phyloP scores from a whole-genome alignment of 2,113 vertebrate genomes.

The Arenaria interpres region DNA sequence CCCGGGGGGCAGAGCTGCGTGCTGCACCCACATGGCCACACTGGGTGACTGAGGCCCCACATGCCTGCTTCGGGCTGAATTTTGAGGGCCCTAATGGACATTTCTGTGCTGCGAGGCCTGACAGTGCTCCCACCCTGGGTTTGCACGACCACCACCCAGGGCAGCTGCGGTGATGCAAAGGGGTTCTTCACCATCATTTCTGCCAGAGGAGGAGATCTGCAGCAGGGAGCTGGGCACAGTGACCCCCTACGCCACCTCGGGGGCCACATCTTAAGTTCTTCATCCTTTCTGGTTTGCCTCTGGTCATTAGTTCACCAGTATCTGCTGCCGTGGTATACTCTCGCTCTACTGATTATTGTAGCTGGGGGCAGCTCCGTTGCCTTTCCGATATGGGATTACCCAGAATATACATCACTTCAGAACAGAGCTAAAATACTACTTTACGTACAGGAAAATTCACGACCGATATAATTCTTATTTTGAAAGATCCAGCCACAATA shows the following conservation, averaged over 20 bases:
- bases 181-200: neutral
- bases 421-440: neutral
- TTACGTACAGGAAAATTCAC: neutral
- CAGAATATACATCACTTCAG: neutral
- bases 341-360: neutral
- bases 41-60: neutral
- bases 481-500: neutral
- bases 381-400: neutral
- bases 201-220: neutral
- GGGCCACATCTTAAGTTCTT: neutral
- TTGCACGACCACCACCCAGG: neutral
- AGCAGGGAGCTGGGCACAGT: neutral
- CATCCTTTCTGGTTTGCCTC: neutral
- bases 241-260: accelerated
- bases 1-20: accelerated
- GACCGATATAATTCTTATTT: neutral
- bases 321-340: neutral
- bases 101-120: neutral
- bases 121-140: neutral
- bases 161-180: accelerated
- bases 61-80: neutral
- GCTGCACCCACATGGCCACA: neutral
- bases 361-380: neutral
- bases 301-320: neutral
- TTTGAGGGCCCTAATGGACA: neutral